Evolutionary conservation across 2,113 vertebrate genomes (phyloP).

Genomic region (Orientallactaga bullata): DNA sequence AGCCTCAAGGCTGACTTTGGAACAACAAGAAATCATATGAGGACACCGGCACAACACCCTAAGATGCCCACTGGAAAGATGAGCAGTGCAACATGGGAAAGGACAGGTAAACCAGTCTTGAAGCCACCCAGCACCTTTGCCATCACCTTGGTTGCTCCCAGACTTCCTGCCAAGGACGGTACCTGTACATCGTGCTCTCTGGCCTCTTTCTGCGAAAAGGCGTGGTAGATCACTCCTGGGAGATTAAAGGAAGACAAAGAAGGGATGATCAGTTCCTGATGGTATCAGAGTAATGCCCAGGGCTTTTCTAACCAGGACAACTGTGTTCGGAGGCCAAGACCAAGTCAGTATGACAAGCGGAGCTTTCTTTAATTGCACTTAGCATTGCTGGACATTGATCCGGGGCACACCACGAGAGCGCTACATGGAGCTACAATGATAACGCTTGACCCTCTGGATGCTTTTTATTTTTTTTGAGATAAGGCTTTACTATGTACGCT

Average conservation of each 20-base stretch:
- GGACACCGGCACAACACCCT: neutral
- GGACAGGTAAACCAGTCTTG: neutral
- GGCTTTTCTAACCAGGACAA: neutral
- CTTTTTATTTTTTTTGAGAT: too few species aligned
- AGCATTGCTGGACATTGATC: too few species aligned
- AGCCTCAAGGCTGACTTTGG: neutral
- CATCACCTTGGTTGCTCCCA: neutral
- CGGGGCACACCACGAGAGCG: neutral
- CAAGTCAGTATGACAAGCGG: neutral
- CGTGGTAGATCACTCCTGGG: conserved; percentile 70
- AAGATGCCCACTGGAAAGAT: neutral
- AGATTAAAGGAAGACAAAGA: neutral
- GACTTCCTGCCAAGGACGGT: neutral
- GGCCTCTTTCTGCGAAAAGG: conserved; percentile 74
- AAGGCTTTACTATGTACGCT: too few species aligned
- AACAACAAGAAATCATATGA: neutral
- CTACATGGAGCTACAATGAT: neutral
- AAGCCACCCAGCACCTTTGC: rapidly evolving
- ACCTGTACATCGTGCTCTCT: conserved; percentile 72
- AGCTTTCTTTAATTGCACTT: too few species aligned
- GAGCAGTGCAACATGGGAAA: neutral
- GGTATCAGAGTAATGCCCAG: neutral
- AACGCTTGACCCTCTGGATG: too few species aligned
- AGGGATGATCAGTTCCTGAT: neutral
- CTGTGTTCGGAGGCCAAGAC: neutral